phyloP scores from a whole-genome alignment of 2,888 invertebrate genomes.

The Unio delphinus region DNA sequence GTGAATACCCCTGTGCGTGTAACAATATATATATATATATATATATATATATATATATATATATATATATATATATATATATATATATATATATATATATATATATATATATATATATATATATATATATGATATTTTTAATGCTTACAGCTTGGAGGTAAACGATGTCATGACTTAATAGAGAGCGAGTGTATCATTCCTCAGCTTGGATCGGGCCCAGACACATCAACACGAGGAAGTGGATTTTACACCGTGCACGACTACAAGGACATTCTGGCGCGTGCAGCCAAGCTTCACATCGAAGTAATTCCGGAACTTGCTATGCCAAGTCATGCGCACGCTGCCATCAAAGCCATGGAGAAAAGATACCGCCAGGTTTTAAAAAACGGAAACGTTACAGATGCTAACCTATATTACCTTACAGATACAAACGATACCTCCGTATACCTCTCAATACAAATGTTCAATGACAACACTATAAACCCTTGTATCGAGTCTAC shows the following conservation, averaged over 20 bases:
- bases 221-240: constrained; percentile 41
- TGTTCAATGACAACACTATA: constrained; percentile 61
- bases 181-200: constrained; percentile 47
- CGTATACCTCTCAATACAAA: constrained; percentile 54
- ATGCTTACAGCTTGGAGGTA: constrained; percentile 49
- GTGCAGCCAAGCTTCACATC: constrained; percentile 51
- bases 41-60: too few species aligned
- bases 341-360: constrained; percentile 61
- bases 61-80: too few species aligned
- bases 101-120: too few species aligned
- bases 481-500: constrained; percentile 65
- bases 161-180: constrained; percentile 45
- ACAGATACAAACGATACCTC: constrained; percentile 40
- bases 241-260: constrained; percentile 56
- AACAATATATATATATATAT: too few species aligned
- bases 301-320: constrained; percentile 65
- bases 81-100: too few species aligned
- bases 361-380: constrained; percentile 34
- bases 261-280: constrained; percentile 49
- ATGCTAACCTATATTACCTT: constrained; percentile 38
- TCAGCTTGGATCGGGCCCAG: constrained; percentile 52
- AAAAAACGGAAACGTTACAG: constrained; percentile 15
- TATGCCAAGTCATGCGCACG: constrained; percentile 62
- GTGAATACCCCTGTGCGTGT: too few species aligned
- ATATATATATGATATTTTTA: too few species aligned